A percentile compares a stretch with the other conserved stretches of the same genome.
phyloP scores from a whole-genome alignment of 2,797 vertebrate species.

The Macroramphosus scolopax region DNA sequence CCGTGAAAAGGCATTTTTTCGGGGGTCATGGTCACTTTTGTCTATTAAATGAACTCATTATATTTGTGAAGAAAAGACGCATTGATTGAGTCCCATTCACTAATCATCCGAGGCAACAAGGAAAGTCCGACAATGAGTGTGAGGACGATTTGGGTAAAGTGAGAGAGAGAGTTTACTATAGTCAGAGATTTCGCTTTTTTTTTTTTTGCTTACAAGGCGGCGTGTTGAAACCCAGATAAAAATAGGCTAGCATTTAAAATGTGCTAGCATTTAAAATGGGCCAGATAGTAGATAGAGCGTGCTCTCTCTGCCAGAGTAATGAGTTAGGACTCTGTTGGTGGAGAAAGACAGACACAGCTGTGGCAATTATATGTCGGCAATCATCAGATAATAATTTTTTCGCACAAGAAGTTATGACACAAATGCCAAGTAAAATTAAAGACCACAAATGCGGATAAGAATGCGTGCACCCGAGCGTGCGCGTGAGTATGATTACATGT shows the following conservation, averaged over 20 bases:
- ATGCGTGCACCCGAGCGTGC: conserved; percentile 11
- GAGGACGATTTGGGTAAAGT: conserved; percentile 17
- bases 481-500: conserved; percentile 5
- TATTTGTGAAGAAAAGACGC: conserved; percentile 8
- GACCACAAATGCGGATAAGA: conserved; percentile 28
- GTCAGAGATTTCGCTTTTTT: conserved; percentile 45
- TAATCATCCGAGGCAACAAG: conserved; percentile 27
- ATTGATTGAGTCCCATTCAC: conserved; percentile 17
- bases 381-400: conserved; percentile 62
- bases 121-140: conserved; percentile 23
- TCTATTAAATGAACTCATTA: conserved; percentile 16
- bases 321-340: conserved; percentile 64
- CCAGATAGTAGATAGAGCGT: conserved; percentile 74
- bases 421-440: conserved; percentile 42
- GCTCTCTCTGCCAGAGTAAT: conserved; percentile 66
- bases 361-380: conserved; percentile 59
- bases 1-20: no score
- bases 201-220: conserved; percentile 51
- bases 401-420: conserved; percentile 32
- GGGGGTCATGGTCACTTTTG: conserved; percentile 3
- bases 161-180: conserved; percentile 27
- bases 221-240: conserved; percentile 69
- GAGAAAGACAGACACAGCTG: conserved; percentile 39
- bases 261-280: conserved; percentile 74
- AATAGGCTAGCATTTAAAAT: conserved; percentile 74